Evolutionary conservation across 2,888 invertebrate species (phyloP).

Genomic region (Doris montereyensis): DNA sequence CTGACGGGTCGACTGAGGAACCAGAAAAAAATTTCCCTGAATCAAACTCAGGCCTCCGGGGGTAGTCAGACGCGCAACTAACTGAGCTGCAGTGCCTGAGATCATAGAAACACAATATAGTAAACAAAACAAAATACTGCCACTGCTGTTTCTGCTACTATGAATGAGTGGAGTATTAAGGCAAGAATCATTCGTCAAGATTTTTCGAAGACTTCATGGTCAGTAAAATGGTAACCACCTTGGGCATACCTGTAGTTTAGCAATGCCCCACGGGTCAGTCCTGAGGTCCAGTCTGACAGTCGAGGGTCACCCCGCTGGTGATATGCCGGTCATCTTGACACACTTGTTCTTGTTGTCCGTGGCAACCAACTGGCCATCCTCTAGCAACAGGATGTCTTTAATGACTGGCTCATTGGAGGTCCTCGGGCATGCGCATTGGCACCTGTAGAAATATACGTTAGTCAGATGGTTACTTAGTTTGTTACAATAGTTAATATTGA

Average conservation of each 20-base stretch:
- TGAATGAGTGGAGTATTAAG: no score
- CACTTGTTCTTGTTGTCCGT: constrained; percentile 41
- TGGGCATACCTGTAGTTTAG: constrained; percentile 10
- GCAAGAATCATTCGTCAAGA: no score
- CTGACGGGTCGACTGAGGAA: no score
- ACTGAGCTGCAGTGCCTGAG: no score
- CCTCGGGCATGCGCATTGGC: constrained; percentile 33
- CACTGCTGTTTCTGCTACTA: no score
- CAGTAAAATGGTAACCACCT: no score
- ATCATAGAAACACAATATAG: no score
- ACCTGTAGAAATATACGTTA: constrained; percentile 6
- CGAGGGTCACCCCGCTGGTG: not conserved
- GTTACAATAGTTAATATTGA: not conserved
- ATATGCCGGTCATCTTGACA: constrained; percentile 30
- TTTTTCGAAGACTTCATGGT: no score
- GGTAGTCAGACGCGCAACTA: no score
- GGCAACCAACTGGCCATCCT: constrained; percentile 9
- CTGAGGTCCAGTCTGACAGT: constrained; percentile 14
- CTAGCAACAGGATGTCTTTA: constrained; percentile 34
- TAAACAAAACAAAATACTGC: no score
- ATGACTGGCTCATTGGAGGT: constrained; percentile 35
- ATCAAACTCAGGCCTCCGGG: no score
- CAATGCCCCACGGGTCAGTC: constrained; percentile 27
- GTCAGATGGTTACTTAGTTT: not conserved
- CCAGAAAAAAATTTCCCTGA: no score